Evolutionary conservation across 64 coral and sea anemone genomes (phyloP).

Genomic region (Pachyseris speciosa): DNA sequence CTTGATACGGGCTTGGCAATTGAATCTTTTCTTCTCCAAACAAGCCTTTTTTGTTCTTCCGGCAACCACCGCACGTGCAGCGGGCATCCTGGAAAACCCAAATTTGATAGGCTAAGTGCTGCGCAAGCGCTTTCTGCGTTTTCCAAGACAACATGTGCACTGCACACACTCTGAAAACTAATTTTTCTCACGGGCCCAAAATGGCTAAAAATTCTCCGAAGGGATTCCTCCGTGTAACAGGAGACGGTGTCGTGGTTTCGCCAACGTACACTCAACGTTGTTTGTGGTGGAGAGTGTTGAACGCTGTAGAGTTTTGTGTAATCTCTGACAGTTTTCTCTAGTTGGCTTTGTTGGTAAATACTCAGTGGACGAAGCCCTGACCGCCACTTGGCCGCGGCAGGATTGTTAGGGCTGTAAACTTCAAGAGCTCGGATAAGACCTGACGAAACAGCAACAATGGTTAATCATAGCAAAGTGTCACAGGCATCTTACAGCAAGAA

Average conservation of each 20-base stretch:
- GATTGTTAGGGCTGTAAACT: constrained; percentile 30
- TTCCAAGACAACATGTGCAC: constrained; percentile 31
- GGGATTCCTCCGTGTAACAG: constrained; percentile 14
- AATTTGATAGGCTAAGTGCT: constrained; percentile 32
- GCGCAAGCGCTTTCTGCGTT: constrained; percentile 26
- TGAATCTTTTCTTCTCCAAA: constrained; percentile 38
- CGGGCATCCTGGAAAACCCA: constrained; percentile 16
- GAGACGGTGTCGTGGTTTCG: not conserved
- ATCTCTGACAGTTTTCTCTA: constrained; percentile 17
- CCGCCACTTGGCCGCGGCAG: constrained; percentile 17
- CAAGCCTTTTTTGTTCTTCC: not conserved
- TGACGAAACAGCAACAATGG: not conserved
- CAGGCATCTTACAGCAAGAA: not conserved
- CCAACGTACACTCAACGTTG: constrained; percentile 39
- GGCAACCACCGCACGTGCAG: constrained; percentile 22
- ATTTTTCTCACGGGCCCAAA: constrained; percentile 21
- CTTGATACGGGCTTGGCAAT: not conserved
- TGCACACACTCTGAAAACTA: constrained; percentile 47
- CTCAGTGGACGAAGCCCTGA: constrained; percentile 13
- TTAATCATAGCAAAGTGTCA: not conserved
- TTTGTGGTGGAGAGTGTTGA: constrained; percentile 2
- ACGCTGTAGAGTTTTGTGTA: constrained; percentile 38
- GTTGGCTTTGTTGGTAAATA: constrained; percentile 12
- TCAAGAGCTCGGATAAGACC: constrained; percentile 20
- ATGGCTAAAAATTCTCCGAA: constrained; percentile 31